These are phyloP conservation scores for Datnioides undecimradiatus DNA, from an alignment of 2,113 vertebrate species.

Conservation along the genomic window DNA sequence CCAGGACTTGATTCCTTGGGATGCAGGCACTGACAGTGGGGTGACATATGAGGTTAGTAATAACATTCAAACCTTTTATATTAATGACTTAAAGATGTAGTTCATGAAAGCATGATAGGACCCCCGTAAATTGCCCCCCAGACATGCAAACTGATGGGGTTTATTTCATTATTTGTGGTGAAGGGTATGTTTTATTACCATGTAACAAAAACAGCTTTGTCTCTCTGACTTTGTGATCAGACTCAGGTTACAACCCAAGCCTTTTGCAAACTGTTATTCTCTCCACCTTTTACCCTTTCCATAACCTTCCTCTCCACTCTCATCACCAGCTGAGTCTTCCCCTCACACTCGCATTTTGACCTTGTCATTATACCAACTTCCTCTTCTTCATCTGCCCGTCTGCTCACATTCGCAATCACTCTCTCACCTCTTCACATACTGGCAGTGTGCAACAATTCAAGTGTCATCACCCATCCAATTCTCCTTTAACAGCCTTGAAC, in stretches of 20 bases:
- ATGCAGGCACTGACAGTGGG: slow-evolving; percentile 95
- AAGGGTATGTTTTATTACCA: too few relatives aligned
- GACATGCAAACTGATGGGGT: neutral
- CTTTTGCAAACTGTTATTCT: slow-evolving; percentile 28
- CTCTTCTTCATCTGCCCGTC: slow-evolving; percentile 52
- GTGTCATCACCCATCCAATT: slow-evolving; percentile 55
- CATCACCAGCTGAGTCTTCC: slow-evolving; percentile 49
- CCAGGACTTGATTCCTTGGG: slow-evolving; percentile 98
- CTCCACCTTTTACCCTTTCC: slow-evolving; percentile 38
- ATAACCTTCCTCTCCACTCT: slow-evolving; percentile 46
- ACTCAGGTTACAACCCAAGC: slow-evolving; percentile 29
- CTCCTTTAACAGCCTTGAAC: slow-evolving; percentile 48
- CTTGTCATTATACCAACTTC: slow-evolving; percentile 53
- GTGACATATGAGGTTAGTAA: slow-evolving; percentile 93
- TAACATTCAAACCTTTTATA: neutral
- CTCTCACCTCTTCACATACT: slow-evolving; percentile 46
- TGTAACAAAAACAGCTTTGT: neutral
- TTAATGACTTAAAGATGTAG: neutral
- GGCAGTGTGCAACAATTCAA: slow-evolving; percentile 50
- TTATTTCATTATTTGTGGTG: too few relatives aligned
- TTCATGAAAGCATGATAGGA: too few relatives aligned
- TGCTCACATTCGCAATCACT: slow-evolving; percentile 41
- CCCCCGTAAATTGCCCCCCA: neutral
- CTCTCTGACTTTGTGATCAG: slow-evolving; percentile 9
- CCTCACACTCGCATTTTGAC: slow-evolving; percentile 52